Base-by-base conservation (phyloP, 2,888 invertebrate genomes). In the Cenopis cana region DNA sequence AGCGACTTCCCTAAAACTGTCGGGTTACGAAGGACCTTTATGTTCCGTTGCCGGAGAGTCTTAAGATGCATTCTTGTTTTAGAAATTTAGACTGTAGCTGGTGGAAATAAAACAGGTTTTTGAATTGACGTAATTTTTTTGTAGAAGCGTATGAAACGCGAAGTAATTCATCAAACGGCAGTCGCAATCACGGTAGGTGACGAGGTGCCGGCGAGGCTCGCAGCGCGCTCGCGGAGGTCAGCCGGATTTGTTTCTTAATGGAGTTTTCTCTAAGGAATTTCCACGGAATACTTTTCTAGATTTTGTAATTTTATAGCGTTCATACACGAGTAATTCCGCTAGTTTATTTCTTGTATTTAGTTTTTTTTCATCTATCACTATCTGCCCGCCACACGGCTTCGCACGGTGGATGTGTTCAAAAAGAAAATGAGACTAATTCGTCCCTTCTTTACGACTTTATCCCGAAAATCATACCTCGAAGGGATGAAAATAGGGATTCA, bases 161-260 rank as follows among this genome's bases (percentile, higher is more conserved):
- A 81, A 85, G 85, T 80, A 84, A 89, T 88, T 88, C 87, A 88
- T 89, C 88, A 89, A 88, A 88, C 82, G 81, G 84, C 82, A 87
- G 86, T 84, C 87, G 87, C 87, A 89, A 87, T 88, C 87, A 86
- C 84, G 85, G 83, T 77, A 80, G 82, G 83, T 85, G 87, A 85
- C 83, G 84, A 82, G 81, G 79, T 84, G 83, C 84, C 82, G 79
- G 79, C 78, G 77, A 75, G 76, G 73, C 78, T 79, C 77, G 67
- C 80, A 77, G 81, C 80, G 29, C 62, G 57, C 41, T 82, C 80
- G 81, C 79, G 78, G 79, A 82, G 82, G 81, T 82, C 82, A 78
- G 81, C 79, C 76, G 79, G 82, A 82, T 85, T 83, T 84, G 80
- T 80, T 77, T 81, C 85, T 87, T 85, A 85, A 83, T 83, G 82